Base-by-base conservation (phyloP, 2,113 vertebrate genomes). In the Labeo rohita region DNA sequence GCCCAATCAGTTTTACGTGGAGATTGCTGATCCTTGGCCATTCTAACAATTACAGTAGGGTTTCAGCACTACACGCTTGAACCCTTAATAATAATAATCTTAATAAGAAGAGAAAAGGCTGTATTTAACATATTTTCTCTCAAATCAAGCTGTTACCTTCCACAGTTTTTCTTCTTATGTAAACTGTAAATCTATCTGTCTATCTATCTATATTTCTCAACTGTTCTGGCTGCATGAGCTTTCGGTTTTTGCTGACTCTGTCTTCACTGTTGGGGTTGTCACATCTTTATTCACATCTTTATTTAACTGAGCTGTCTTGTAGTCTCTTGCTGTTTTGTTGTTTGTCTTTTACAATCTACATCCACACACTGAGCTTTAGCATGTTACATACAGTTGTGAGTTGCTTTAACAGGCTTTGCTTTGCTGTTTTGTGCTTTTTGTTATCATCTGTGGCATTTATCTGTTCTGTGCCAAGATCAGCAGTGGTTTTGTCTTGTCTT, bases 271-370 rank as follows among this genome's bases (percentile, higher is more conserved):
- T 84, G 10, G 3, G 0, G 11, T 23, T 43, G 34, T 73, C 18
- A 9, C 18, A 45, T 45, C 8, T 84, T 59, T 16, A 56, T 9
- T 84, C 18, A 54, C 15, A 77, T 77, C 50, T 18, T 18, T 36
- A 36, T 70, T 70, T 43, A 72, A 36, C 45, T 54, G 23, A 65
- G n/a, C 45, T 50, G 63, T 52, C 47, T 82, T 70, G 2, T 21
- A 28, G 56, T 52, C 15, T 50, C 43, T 63, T 52, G 63, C 63
- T 68, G 80, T 82, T 77, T n/a, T 54, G 75, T 54, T 77, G 7
- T 8, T 77, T 77, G 47, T 28, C 15, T 54, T 52, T 36, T 77
- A 7, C 74, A 18, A 77, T 52, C 4, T 77, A 8, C 49, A 77
- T 49, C 45, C 15, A 77, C 80, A 50, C 61, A 50, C 78, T 80